A percentile compares a stretch with the other conserved stretches of the same genome.
Evolutionary conservation across 2,113 vertebrate genomes (phyloP).

Genomic region (Platanista minor): DNA sequence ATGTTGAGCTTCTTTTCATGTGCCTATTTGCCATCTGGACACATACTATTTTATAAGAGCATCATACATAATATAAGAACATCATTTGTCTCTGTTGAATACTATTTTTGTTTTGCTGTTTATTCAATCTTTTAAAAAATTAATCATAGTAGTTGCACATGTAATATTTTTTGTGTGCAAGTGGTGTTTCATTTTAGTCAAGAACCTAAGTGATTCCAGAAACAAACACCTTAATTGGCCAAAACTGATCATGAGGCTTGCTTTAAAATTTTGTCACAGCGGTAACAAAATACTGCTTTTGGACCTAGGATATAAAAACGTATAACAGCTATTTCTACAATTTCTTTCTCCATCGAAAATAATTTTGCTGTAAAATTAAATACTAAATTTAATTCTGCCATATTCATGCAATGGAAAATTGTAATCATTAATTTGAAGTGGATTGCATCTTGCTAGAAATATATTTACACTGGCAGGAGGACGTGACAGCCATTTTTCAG

Average conservation of each 20-base stretch:
- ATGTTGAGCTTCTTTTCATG: not conserved
- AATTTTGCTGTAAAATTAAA: constrained; percentile 43
- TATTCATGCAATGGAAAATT: not conserved
- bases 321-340: not conserved
- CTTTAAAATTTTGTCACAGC: not conserved
- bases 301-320: not conserved
- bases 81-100: not conserved
- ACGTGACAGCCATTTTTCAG: constrained; percentile 9
- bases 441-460: not conserved
- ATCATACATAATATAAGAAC: not conserved
- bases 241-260: not conserved
- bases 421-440: not conserved
- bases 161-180: not conserved
- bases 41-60: not conserved
- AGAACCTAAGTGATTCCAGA: not conserved
- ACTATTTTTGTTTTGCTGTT: constrained; percentile 2
- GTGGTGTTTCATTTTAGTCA: not conserved
- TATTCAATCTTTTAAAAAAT: not conserved
- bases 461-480: not conserved
- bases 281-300: not conserved
- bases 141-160: not conserved
- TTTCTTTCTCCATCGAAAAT: constrained; percentile 37
- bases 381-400: not conserved
- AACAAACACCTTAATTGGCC: not conserved
- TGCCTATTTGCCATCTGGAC: not conserved